Conservation (phyloP, 1,140 invertebrate species). For the Anoplophora glabripennis region DNA sequence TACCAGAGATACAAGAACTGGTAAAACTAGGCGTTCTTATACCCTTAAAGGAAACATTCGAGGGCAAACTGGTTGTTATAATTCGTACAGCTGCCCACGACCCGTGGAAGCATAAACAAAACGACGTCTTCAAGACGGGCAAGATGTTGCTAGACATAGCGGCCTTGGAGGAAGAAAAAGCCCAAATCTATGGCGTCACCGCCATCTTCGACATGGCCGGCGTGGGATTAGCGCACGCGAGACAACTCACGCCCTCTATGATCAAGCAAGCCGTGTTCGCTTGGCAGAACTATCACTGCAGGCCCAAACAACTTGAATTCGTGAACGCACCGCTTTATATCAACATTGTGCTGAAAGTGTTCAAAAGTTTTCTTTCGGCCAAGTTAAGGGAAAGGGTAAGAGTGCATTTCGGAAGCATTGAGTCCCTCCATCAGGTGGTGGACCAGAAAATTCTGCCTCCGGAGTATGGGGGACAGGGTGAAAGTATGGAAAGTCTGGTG, state of each 20-base stretch:
- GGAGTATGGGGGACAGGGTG: conserved; percentile 58
- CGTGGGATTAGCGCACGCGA: conserved; percentile 57
- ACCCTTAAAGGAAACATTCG: conserved; percentile 49
- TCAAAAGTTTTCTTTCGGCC: conserved; percentile 66
- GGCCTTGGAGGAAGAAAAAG: conserved; percentile 50
- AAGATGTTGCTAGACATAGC: conserved; percentile 59
- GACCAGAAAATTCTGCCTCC: conserved; percentile 53
- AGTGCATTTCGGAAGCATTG: conserved; percentile 50
- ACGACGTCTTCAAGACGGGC: conserved; percentile 58
- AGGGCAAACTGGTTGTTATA: conserved; percentile 54
- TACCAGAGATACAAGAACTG: conserved; percentile 57
- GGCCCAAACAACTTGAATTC: conserved; percentile 66
- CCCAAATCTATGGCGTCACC: conserved; percentile 57
- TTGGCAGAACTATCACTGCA: conserved; percentile 70
- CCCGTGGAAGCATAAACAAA: conserved; percentile 53
- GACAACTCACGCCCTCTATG: conserved; percentile 57
- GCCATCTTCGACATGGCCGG: conserved; percentile 60
- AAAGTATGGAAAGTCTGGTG: conserved; percentile 53
- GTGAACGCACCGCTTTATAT: conserved; percentile 66
- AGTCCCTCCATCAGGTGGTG: conserved; percentile 48
- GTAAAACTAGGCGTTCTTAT: conserved; percentile 58
- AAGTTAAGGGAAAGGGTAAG: conserved; percentile 60
- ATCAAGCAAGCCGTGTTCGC: conserved; percentile 58
- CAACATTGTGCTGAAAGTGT: conserved; percentile 64
- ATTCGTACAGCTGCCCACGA: conserved; percentile 57